Conservation (phyloP, 1,140 invertebrate genomes). For the Drosophila athabasca region DNA sequence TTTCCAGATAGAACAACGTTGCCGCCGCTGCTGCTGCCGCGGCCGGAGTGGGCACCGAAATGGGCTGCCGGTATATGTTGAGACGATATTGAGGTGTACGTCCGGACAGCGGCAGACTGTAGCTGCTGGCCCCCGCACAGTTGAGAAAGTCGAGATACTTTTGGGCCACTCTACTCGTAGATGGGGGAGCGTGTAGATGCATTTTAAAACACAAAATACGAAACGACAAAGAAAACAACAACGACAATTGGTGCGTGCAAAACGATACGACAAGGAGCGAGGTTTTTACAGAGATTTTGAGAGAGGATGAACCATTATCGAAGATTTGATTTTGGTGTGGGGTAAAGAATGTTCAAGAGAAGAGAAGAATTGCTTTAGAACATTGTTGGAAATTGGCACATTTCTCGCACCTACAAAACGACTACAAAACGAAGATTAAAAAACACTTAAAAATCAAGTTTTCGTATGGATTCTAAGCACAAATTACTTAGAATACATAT, state of each 20-base stretch:
- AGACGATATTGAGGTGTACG: conserved; percentile 62
- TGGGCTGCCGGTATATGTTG: conserved; percentile 64
- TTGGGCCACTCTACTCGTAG: conserved; percentile 47
- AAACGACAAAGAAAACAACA: conserved; percentile 57
- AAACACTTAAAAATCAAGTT: conserved; percentile 6
- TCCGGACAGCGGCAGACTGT: conserved; percentile 54
- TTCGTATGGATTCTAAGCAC: neutral
- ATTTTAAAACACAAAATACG: conserved; percentile 51
- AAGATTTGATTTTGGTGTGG: conserved; percentile 48
- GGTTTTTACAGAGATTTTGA: conserved; percentile 24
- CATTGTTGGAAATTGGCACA: conserved; percentile 3
- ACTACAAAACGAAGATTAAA: conserved; percentile 1
- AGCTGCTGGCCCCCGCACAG: conserved; percentile 62
- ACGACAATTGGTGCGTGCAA: conserved; percentile 54
- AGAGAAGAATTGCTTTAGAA: conserved; percentile 66
- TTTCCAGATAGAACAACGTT: conserved; percentile 69
- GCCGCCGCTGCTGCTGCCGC: conserved; percentile 59
- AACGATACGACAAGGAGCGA: conserved; percentile 61
- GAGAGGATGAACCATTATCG: conserved; percentile 51
- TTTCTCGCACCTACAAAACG: conserved; percentile 16
- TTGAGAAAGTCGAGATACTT: conserved; percentile 75
- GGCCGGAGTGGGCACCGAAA: conserved; percentile 36
- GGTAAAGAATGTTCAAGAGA: conserved; percentile 65
- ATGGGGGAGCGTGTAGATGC: conserved; percentile 18
- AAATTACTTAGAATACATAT: neutral